phyloP scores from a whole-genome alignment of 2,888 invertebrate genomes.

The Drosophila mulleri region DNA sequence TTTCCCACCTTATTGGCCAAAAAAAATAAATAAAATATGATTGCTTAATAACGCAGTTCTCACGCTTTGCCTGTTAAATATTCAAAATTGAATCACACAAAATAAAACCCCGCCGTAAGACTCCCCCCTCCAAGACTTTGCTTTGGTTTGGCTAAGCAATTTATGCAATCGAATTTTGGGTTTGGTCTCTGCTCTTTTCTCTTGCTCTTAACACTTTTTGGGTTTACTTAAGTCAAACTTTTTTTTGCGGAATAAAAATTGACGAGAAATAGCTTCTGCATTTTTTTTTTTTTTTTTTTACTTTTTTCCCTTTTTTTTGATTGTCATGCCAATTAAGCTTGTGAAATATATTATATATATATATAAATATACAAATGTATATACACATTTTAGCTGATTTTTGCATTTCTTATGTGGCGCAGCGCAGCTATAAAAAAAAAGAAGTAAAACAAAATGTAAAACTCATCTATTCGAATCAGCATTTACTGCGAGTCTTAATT shows the following conservation, averaged over 20 bases:
- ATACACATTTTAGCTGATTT: conserved; percentile 48
- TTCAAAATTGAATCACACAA: conserved; percentile 70
- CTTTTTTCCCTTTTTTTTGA: conserved; percentile 38
- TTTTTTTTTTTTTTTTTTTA: conserved; percentile 5
- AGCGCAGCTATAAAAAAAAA: neutral
- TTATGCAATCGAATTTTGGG: conserved; percentile 67
- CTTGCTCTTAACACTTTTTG: conserved; percentile 5
- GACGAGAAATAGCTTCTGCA: conserved; percentile 42
- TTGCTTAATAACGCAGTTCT: conserved; percentile 54
- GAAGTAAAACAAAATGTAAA: neutral
- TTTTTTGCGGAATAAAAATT: conserved; percentile 24
- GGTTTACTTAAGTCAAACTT: conserved; percentile 44
- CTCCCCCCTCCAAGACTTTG: neutral
- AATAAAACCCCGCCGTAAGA: neutral
- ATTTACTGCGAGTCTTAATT: conserved; percentile 21
- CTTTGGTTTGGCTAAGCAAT: conserved; percentile 40
- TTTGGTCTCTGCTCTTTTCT: conserved; percentile 21
- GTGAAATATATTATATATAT: conserved; percentile 43
- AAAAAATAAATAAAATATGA: conserved; percentile 7
- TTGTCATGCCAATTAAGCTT: conserved; percentile 71
- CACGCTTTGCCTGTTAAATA: conserved; percentile 65
- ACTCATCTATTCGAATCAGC: conserved; percentile 13
- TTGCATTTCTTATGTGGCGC: conserved; percentile 41
- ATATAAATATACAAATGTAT: neutral
- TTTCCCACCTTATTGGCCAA: conserved; percentile 43